A percentile compares a stretch with the other conserved stretches of the same genome.
These are phyloP conservation scores for Muscidifurax raptorellus DNA, from an alignment of 1,140 invertebrate species.

Conservation along the genomic window DNA sequence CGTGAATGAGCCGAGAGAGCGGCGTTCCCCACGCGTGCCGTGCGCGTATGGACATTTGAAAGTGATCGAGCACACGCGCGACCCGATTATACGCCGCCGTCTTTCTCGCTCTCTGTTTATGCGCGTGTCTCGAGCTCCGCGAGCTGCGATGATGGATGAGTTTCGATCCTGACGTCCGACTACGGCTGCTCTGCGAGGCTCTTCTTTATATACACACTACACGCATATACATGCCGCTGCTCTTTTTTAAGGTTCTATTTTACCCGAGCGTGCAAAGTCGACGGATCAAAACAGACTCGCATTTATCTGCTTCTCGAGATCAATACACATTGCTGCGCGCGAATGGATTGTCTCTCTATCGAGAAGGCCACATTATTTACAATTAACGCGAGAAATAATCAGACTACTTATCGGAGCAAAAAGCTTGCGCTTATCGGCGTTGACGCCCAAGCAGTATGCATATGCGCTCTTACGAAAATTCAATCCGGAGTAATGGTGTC, in stretches of 20 bases:
- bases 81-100: too few relatives aligned
- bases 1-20: not conserved
- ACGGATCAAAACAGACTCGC: not conserved
- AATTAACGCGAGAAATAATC: too few relatives aligned
- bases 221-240: not conserved
- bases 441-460: too few relatives aligned
- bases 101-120: conserved; percentile 21
- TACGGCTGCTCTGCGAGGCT: not conserved
- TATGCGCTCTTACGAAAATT: too few relatives aligned
- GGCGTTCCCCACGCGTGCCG: not conserved
- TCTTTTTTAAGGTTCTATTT: not conserved
- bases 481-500: too few relatives aligned
- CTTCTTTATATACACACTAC: not conserved
- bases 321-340: not conserved
- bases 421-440: too few relatives aligned
- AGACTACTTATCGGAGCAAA: too few relatives aligned
- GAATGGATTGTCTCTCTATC: too few relatives aligned
- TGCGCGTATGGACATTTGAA: not conserved
- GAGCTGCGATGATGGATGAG: not conserved
- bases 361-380: too few relatives aligned
- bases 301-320: not conserved
- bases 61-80: conserved; percentile 3
- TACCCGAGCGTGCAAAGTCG: not conserved
- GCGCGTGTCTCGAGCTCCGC: not conserved
- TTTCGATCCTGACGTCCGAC: not conserved